Percentiles rank a stretch among this genome's conserved stretches.
phyloP scores from a whole-genome alignment of 2,888 invertebrate genomes.

The Leucania comma region DNA sequence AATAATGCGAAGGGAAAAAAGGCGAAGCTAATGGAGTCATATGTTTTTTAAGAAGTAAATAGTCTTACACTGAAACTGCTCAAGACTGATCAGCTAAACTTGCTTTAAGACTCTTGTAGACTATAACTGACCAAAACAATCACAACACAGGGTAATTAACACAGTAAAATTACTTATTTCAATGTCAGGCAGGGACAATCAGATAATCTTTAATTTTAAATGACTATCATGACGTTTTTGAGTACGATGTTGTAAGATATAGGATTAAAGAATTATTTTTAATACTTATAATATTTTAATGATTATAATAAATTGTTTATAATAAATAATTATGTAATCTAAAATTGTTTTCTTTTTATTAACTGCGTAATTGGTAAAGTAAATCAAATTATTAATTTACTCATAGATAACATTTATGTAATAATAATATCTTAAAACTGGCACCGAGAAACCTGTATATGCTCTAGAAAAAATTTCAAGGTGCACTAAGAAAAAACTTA shows the following conservation, averaged over 20 bases:
- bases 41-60: background rate
- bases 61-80: background rate
- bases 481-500: background rate
- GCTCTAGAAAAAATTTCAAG: too few species aligned
- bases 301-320: conserved; percentile 65
- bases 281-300: conserved; percentile 62
- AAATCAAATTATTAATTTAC: too few species aligned
- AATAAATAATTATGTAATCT: conserved; percentile 71
- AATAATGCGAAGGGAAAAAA: too few species aligned
- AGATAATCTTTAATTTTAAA: conserved; percentile 20
- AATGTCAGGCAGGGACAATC: conserved; percentile 2
- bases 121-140: background rate
- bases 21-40: too few species aligned
- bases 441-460: background rate
- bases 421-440: background rate
- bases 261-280: conserved; percentile 48
- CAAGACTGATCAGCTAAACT: background rate
- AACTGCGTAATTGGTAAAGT: too few species aligned
- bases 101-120: background rate
- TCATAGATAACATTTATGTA: too few species aligned
- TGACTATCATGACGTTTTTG: conserved; percentile 25
- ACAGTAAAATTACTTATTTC: background rate
- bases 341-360: conserved; percentile 14
- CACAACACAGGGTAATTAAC: too few species aligned
- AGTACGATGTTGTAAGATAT: conserved; percentile 45